These are phyloP conservation scores for Drosophila yakuba DNA, from an alignment of 1,140 invertebrate genomes.

Conservation along the genomic window DNA sequence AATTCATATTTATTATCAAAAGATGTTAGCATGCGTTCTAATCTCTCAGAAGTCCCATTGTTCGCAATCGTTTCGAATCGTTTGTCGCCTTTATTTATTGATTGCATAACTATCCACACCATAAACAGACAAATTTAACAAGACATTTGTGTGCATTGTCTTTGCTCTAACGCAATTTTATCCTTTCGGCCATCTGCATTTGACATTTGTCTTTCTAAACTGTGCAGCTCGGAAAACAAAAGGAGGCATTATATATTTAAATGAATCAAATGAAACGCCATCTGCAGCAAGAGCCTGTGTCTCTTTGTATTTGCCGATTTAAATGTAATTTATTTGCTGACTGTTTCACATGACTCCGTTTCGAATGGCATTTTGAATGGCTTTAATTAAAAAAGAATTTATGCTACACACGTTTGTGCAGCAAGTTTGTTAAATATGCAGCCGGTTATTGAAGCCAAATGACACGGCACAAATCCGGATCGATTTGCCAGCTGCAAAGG, in stretches of 20 bases:
- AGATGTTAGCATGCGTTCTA: neutral
- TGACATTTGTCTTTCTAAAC: constrained; percentile 36
- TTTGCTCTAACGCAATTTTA: constrained; percentile 7
- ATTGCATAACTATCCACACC: constrained; percentile 23
- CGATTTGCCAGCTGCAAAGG: constrained; percentile 40
- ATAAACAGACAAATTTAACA: constrained; percentile 26
- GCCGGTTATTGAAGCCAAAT: constrained; percentile 15
- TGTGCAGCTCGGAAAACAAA: constrained; percentile 37
- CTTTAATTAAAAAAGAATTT: constrained; percentile 52
- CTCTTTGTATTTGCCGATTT: constrained; percentile 38
- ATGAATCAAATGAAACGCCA: constrained; percentile 56
- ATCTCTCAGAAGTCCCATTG: constrained; percentile 12
- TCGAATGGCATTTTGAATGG: constrained; percentile 35
- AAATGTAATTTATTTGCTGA: constrained; percentile 55
- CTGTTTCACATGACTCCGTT: constrained; percentile 1
- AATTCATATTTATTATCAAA: constrained; percentile 1
- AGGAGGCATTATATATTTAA: constrained; percentile 55
- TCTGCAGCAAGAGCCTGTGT: constrained; percentile 28
- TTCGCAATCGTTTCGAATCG: constrained; percentile 10
- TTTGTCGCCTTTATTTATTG: constrained; percentile 31
- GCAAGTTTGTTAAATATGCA: constrained; percentile 25
- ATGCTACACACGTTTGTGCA: constrained; percentile 15
- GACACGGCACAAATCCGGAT: constrained; percentile 30
- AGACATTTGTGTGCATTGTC: constrained; percentile 29
- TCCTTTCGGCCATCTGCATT: constrained; percentile 24